Percentiles rank a stretch among this genome's conserved stretches.
Evolutionary conservation across 1,140 invertebrate genomes (phyloP).

Genomic region (Globodera rostochiensis): DNA sequence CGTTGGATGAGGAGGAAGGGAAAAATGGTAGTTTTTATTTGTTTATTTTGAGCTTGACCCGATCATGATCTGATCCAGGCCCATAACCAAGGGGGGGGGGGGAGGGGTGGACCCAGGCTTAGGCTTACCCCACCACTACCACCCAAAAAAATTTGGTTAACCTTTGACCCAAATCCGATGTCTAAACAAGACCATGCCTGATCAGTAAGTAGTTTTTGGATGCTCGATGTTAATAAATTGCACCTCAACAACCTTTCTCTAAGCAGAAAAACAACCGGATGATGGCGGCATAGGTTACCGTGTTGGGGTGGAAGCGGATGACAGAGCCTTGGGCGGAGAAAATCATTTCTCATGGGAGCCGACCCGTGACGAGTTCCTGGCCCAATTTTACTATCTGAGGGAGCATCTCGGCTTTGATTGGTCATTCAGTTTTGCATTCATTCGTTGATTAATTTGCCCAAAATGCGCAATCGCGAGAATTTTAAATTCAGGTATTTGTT

Average conservation of each 20-base stretch:
- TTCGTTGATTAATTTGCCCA: no score
- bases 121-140: no score
- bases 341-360: neutral
- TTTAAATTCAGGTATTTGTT: slow-evolving; percentile 17
- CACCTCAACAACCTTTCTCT: no score
- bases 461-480: neutral
- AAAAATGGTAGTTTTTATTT: neutral
- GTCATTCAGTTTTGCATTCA: slow-evolving; percentile 4
- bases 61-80: no score
- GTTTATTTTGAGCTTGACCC: no score
- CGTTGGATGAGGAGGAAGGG: neutral
- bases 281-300: neutral
- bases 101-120: no score
- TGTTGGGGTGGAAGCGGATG: neutral
- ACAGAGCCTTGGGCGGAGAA: neutral
- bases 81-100: no score
- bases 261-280: neutral
- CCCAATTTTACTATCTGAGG: slow-evolving; percentile 33
- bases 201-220: no score
- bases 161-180: no score
- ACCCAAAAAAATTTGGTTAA: no score
- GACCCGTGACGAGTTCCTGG: slow-evolving; percentile 33
- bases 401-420: slow-evolving; percentile 42
- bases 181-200: no score
- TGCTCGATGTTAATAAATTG: no score